phyloP scores from a whole-genome alignment of 2,797 vertebrate species.

The Nothura maculosa region DNA sequence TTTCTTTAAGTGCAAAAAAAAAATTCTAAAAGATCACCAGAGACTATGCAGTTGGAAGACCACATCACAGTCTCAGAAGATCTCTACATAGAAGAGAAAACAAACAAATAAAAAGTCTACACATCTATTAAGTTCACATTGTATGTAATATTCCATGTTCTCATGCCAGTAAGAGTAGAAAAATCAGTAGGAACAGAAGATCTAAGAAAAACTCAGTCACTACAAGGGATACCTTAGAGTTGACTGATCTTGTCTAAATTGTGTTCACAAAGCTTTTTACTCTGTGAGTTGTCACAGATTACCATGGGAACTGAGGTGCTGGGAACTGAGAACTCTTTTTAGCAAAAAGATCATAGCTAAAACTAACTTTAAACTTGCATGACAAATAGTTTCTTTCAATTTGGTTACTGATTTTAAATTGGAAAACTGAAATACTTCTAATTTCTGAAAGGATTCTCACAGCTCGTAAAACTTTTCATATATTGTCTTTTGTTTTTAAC shows the following conservation, averaged over 20 bases:
- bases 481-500: background rate
- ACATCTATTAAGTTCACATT: background rate
- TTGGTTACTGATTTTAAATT: background rate
- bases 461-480: background rate
- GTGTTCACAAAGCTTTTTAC: background rate
- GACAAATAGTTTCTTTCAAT: background rate
- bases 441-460: background rate
- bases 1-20: background rate
- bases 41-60: background rate
- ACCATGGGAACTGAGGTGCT: background rate
- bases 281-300: background rate
- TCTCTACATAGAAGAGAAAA: background rate
- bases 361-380: background rate
- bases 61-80: background rate
- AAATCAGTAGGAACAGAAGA: background rate
- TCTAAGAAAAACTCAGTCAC: background rate
- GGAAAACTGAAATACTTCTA: background rate
- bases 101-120: background rate
- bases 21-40: background rate
- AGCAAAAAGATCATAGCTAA: background rate
- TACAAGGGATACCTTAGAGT: background rate
- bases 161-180: background rate
- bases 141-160: background rate
- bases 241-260: background rate
- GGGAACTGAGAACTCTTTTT: background rate